Evolutionary conservation across 1,140 invertebrate genomes (phyloP).

Genomic region (Drosophila kepulauana): DNA sequence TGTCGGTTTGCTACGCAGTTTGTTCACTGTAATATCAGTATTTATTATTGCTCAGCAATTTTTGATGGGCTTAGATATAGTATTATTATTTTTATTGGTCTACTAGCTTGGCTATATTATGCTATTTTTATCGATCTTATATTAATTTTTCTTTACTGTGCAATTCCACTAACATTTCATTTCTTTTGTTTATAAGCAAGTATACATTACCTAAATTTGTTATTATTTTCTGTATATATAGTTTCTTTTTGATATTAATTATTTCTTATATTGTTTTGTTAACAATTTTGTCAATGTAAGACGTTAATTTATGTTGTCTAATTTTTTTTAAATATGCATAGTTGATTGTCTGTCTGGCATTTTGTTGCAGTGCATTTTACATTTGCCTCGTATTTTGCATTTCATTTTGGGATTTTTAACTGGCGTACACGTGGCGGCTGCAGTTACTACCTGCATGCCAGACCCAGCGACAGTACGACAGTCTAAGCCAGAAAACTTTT

Average conservation of each 20-base stretch:
- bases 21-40: too few species aligned
- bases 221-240: not conserved
- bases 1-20: too few species aligned
- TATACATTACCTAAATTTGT: too few species aligned
- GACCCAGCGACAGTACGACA: constrained; percentile 26
- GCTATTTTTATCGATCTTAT: too few species aligned
- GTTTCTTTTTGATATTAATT: not conserved
- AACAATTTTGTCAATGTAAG: not conserved
- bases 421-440: constrained; percentile 54
- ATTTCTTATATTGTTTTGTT: not conserved
- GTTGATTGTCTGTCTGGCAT: not conserved
- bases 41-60: too few species aligned
- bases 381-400: constrained; percentile 58
- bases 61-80: too few species aligned
- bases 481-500: constrained; percentile 71
- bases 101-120: too few species aligned
- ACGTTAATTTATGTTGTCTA: not conserved
- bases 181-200: too few species aligned
- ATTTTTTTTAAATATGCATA: not conserved
- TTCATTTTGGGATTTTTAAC: constrained; percentile 38
- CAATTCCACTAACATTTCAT: too few species aligned
- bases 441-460: constrained; percentile 24
- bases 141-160: too few species aligned
- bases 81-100: too few species aligned
- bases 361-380: constrained; percentile 47